Percentiles rank a stretch among this genome's conserved stretches.
These are phyloP conservation scores for Eclectus roratus DNA, from an alignment of 2,113 vertebrate genomes.

Conservation along the genomic window DNA sequence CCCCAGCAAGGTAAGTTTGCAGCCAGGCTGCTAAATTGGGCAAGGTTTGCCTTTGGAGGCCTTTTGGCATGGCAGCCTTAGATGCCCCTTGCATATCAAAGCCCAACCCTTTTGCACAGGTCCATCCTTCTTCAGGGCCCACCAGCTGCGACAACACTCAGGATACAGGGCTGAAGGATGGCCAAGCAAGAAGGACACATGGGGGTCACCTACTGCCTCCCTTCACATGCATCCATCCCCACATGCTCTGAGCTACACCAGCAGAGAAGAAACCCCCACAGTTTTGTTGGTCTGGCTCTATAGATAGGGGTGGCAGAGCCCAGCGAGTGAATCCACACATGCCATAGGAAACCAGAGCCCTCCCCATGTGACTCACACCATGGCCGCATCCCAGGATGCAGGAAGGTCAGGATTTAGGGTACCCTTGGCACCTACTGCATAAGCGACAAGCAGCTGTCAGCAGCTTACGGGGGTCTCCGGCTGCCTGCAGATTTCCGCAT, in stretches of 20 bases:
- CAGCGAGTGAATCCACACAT: rapidly evolving
- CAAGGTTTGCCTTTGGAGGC: background rate
- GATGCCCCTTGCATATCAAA: background rate
- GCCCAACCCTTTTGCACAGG: background rate
- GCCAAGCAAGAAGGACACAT: background rate
- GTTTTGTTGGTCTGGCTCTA: background rate
- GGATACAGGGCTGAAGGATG: background rate
- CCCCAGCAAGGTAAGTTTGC: background rate
- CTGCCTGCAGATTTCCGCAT: conserved; percentile 22
- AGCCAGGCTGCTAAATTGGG: background rate
- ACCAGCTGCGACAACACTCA: background rate
- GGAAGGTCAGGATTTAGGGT: conserved; percentile 27
- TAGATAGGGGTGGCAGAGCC: background rate
- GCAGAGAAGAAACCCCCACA: background rate
- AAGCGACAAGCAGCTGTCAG: conserved; percentile 59
- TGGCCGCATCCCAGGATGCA: background rate
- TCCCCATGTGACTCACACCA: background rate
- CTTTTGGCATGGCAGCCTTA: background rate
- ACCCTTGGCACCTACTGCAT: background rate
- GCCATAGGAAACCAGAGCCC: background rate
- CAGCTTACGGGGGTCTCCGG: background rate
- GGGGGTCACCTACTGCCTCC: rapidly evolving
- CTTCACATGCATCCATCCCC: background rate
- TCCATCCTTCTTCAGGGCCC: background rate
- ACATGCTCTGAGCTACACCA: background rate